These are phyloP conservation scores for Lepilemur septentrionalis DNA, from an alignment of 2,797 vertebrate species.

Conservation along the genomic window DNA sequence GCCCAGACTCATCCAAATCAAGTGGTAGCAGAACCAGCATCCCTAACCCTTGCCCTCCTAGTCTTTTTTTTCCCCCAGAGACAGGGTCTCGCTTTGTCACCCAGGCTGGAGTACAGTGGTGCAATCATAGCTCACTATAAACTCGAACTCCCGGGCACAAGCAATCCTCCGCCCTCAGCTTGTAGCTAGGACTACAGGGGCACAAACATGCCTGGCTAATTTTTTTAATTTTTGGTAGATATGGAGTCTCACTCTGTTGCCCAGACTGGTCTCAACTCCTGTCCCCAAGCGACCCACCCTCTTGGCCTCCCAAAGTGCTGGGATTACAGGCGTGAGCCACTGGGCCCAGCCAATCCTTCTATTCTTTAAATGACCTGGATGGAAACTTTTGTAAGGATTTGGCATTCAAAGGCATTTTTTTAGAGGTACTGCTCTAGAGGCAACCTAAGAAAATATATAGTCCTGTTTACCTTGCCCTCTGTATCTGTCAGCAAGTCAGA, in stretches of 20 bases:
- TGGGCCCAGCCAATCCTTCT: not conserved
- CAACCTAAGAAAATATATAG: slow-evolving; percentile 43
- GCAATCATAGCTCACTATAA: not conserved
- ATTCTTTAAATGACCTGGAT: slow-evolving; percentile 17
- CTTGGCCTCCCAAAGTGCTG: not conserved
- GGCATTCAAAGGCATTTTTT: slow-evolving; percentile 41
- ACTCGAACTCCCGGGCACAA: not conserved
- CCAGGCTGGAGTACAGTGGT: not conserved
- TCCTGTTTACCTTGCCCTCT: not conserved
- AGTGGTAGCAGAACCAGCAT: slow-evolving; percentile 43
- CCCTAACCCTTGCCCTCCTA: slow-evolving; percentile 37
- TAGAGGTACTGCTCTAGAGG: not conserved
- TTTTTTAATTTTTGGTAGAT: not conserved
- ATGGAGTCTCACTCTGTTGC: not conserved
- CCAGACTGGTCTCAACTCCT: not conserved
- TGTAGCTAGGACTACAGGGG: not conserved
- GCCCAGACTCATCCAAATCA: slow-evolving; percentile 13
- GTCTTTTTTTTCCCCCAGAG: not conserved
- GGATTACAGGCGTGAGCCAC: not conserved
- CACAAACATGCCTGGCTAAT: not conserved
- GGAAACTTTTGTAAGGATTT: slow-evolving; percentile 2
- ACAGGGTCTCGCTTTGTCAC: not conserved
- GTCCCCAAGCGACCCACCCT: not conserved
- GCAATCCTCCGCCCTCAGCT: too few relatives aligned
- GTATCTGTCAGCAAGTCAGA: slow-evolving; percentile 25